phyloP scores from a whole-genome alignment of 2,797 vertebrate species.

The Hoplostethus atlanticus region DNA sequence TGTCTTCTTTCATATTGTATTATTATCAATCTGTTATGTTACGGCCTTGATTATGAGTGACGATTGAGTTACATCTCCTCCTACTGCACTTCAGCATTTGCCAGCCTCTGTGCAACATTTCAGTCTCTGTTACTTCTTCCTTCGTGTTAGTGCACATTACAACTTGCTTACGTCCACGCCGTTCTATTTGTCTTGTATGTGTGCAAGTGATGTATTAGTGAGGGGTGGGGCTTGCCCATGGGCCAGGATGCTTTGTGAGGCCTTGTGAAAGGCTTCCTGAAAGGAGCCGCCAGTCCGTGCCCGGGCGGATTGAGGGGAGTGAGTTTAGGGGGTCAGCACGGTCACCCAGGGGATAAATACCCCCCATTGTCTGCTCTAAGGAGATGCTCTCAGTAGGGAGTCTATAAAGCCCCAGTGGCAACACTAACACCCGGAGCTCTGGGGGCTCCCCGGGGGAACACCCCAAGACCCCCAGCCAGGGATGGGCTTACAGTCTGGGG shows the following conservation, averaged over 20 bases:
- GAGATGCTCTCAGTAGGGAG: conserved; percentile 96
- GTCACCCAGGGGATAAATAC: conserved; percentile 95
- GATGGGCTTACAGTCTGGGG: conserved; percentile 42
- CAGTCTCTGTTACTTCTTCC: background rate
- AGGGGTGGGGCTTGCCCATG: conserved; percentile 74
- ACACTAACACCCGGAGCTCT: conserved; percentile 89
- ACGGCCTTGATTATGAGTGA: too few relatives aligned
- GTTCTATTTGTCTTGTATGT: conserved; percentile 39
- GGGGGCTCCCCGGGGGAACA: conserved; percentile 80
- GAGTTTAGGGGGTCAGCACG: conserved; percentile 94
- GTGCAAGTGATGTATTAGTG: conserved; percentile 71
- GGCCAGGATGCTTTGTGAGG: conserved; percentile 89
- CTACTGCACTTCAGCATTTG: too few relatives aligned
- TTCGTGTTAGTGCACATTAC: background rate
- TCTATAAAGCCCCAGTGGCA: conserved; percentile 88
- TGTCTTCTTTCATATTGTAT: background rate
- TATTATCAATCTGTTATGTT: background rate
- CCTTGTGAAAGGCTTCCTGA: conserved; percentile 88
- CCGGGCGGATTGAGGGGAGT: conserved; percentile 88
- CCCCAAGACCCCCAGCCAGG: conserved; percentile 70
- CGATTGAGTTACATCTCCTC: too few relatives aligned
- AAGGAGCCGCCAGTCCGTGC: conserved; percentile 87
- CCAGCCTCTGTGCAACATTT: too few relatives aligned
- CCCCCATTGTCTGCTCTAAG: conserved; percentile 93
- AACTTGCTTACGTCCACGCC: conserved; percentile 38